These are phyloP conservation scores for Boulengerochromis microlepis DNA, from an alignment of 2,113 vertebrate genomes.

Conservation along the genomic window DNA sequence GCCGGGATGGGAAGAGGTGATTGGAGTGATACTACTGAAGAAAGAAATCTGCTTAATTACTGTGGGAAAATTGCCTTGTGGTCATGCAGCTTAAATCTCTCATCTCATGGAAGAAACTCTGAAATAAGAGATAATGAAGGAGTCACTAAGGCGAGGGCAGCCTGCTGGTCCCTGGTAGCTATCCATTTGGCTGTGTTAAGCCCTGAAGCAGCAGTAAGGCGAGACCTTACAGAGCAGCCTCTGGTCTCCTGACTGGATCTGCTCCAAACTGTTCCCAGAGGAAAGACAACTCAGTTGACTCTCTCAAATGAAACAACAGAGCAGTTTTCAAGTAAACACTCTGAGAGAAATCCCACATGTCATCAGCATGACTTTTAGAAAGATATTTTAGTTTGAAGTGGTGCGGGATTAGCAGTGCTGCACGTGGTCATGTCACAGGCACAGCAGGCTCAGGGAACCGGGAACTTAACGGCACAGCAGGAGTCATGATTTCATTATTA, in stretches of 20 bases:
- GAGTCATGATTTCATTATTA: neutral
- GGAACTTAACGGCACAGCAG: neutral
- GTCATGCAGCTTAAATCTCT: neutral
- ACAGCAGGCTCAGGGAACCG: neutral
- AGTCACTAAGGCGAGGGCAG: conserved; percentile 3
- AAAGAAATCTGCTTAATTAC: neutral
- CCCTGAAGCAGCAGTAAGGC: conserved; percentile 26
- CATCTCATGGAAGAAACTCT: neutral
- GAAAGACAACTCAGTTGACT: conserved; percentile 23
- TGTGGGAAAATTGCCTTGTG: neutral
- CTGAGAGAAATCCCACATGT: neutral
- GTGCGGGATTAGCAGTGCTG: neutral
- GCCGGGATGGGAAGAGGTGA: neutral
- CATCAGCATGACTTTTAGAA: neutral
- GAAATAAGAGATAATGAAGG: conserved; percentile 11
- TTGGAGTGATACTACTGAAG: neutral
- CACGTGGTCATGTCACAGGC: neutral
- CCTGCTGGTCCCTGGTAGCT: conserved; percentile 21
- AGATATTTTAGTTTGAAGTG: neutral
- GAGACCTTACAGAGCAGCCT: conserved; percentile 21
- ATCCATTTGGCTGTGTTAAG: conserved; percentile 14
- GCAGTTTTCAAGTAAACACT: neutral
- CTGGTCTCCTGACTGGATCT: conserved; percentile 42
- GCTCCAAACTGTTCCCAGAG: conserved; percentile 19
- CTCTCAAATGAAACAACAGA: neutral